Percentiles rank a stretch among this genome's conserved stretches.
Evolutionary conservation across 2,797 vertebrate species (phyloP).

Genomic region (Platalea minor): DNA sequence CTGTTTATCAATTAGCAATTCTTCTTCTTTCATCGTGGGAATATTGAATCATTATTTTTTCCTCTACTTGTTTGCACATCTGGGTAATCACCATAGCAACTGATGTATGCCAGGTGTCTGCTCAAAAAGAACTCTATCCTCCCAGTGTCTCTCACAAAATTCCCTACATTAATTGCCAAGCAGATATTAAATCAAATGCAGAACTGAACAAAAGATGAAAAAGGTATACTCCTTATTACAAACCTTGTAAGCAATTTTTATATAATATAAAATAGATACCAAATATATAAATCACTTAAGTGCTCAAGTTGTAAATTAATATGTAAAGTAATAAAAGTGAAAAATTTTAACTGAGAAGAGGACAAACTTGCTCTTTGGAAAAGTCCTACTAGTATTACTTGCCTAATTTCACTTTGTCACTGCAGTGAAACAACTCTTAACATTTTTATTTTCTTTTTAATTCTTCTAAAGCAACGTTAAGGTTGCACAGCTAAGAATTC

Average conservation of each 20-base stretch:
- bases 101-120: constrained; percentile 50
- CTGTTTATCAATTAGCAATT: constrained; percentile 40
- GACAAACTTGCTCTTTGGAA: neutral
- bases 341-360: neutral
- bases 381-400: neutral
- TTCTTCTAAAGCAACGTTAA: neutral
- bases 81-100: constrained; percentile 67
- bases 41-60: constrained; percentile 43
- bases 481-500: neutral
- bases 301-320: neutral
- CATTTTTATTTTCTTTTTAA: neutral
- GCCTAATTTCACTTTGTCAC: neutral
- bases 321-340: neutral
- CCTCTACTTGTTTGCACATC: constrained; percentile 52
- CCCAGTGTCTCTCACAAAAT: neutral
- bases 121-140: neutral
- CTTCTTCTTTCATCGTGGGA: neutral
- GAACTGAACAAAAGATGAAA: constrained; percentile 3
- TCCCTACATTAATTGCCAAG: constrained; percentile 51
- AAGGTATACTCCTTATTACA: neutral
- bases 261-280: neutral
- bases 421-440: neutral
- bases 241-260: neutral
- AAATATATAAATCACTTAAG: neutral
- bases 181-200: constrained; percentile 31